Percentiles rank a stretch among this genome's conserved stretches.
Evolutionary conservation across 92 coral and sea anemone species (phyloP).

Genomic region (Palythoa heliodiscus): DNA sequence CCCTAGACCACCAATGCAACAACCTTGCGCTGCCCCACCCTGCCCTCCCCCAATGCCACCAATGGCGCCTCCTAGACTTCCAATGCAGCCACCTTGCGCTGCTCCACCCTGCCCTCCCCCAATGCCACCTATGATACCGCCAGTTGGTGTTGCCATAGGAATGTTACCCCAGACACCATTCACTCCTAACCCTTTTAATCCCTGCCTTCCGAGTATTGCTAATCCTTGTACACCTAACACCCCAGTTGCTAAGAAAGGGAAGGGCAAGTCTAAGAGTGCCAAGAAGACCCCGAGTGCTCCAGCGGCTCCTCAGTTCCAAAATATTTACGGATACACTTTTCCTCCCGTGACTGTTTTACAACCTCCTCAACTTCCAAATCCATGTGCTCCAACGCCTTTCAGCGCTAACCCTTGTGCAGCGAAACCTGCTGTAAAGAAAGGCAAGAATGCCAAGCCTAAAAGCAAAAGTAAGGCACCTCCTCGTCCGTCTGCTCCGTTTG

Average conservation of each 20-base stretch:
- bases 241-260: not conserved
- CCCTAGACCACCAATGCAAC: constrained; percentile 34
- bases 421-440: constrained; percentile 34
- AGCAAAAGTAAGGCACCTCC: constrained; percentile 36
- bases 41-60: constrained; percentile 40
- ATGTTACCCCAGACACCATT: constrained; percentile 44
- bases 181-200: constrained; percentile 48
- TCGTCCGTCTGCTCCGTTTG: constrained; percentile 7
- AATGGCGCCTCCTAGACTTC: constrained; percentile 50
- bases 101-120: constrained; percentile 41
- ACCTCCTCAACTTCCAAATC: constrained; percentile 32
- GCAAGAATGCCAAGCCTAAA: constrained; percentile 36
- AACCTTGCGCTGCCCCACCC: constrained; percentile 29
- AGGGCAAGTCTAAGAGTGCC: constrained; percentile 19
- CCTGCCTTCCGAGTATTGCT: constrained; percentile 28
- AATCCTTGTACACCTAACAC: not conserved
- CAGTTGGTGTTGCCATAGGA: constrained; percentile 40
- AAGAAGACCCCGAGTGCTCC: constrained; percentile 30
- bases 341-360: constrained; percentile 14
- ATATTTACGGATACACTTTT: constrained; percentile 24
- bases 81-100: constrained; percentile 37
- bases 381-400: constrained; percentile 57
- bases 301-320: constrained; percentile 43
- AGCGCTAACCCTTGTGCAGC: constrained; percentile 62
- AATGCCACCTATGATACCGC: constrained; percentile 31